Evolutionary conservation across 2,797 vertebrate species (phyloP).

Genomic region (Rhynchotus rufescens): DNA sequence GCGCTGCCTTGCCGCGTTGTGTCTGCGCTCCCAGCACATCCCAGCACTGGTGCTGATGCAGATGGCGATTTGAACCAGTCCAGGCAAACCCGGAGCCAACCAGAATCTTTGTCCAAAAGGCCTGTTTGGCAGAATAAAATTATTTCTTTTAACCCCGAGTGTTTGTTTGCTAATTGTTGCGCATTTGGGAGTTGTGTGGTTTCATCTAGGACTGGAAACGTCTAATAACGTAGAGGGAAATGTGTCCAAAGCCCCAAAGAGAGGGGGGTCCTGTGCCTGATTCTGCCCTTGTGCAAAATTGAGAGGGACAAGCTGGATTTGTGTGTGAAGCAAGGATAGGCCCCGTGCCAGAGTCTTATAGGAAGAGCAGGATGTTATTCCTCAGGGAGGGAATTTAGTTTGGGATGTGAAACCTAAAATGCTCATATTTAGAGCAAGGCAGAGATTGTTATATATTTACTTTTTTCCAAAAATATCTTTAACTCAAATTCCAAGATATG

Average conservation of each 20-base stretch:
- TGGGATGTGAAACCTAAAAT: not conserved
- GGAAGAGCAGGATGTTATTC: fast-evolving
- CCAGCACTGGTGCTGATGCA: constrained; percentile 31
- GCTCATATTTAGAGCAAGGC: not conserved
- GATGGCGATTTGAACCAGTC: constrained; percentile 13
- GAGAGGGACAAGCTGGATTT: not conserved
- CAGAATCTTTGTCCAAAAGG: not conserved
- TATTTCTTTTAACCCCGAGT: not conserved
- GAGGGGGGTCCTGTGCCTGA: not conserved
- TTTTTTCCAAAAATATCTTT: not conserved
- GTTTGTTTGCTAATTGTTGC: not conserved
- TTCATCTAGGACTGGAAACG: not conserved
- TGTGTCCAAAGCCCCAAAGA: not conserved
- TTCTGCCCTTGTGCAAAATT: not conserved
- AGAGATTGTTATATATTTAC: not conserved
- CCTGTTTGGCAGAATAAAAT: not conserved
- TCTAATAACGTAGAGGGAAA: not conserved
- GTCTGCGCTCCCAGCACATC: constrained; percentile 40
- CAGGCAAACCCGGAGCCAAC: not conserved
- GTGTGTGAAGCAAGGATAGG: not conserved
- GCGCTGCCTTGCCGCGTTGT: not conserved
- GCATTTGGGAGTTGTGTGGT: fast-evolving
- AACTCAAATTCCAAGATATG: not conserved
- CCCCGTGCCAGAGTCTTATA: not conserved
- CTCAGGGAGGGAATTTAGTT: not conserved